phyloP scores from a whole-genome alignment of 2,113 vertebrate genomes.

The Calidris pugnax region DNA sequence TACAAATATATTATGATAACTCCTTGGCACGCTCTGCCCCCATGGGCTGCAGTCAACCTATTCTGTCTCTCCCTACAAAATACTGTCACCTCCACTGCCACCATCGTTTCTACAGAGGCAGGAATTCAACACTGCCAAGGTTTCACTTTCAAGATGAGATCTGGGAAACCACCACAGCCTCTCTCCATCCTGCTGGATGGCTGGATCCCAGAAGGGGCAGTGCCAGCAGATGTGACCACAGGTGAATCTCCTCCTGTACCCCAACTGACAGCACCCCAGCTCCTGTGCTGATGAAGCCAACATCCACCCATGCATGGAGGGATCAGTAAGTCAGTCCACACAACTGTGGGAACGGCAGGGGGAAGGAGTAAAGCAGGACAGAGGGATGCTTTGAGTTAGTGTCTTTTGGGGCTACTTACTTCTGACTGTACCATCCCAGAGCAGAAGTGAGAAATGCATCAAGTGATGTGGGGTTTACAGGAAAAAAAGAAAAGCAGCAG shows the following conservation, averaged over 20 bases:
- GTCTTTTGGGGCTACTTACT: background rate
- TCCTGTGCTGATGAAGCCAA: background rate
- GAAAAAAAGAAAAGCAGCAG: background rate
- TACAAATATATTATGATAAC: background rate
- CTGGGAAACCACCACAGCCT: background rate
- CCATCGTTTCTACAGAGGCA: background rate
- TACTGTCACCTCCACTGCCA: background rate
- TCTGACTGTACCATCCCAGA: background rate
- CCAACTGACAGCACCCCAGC: fast-evolving
- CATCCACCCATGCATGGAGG: background rate
- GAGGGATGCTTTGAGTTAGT: background rate
- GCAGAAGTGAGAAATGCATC: background rate
- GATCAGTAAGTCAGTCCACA: background rate
- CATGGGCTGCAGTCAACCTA: background rate
- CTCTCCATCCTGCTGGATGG: background rate
- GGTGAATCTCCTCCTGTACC: background rate
- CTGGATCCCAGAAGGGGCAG: background rate
- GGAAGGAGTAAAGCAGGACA: background rate
- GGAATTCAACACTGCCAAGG: background rate
- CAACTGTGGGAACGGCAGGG: background rate
- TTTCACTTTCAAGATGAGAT: background rate
- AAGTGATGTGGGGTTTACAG: background rate
- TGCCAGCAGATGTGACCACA: background rate
- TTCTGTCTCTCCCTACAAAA: background rate
- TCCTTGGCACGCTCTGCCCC: background rate